Evolutionary conservation across 1,140 invertebrate genomes (phyloP), one percentile per base, ranked within the genome.

Genomic region (Drosophila jambulina): DNA sequence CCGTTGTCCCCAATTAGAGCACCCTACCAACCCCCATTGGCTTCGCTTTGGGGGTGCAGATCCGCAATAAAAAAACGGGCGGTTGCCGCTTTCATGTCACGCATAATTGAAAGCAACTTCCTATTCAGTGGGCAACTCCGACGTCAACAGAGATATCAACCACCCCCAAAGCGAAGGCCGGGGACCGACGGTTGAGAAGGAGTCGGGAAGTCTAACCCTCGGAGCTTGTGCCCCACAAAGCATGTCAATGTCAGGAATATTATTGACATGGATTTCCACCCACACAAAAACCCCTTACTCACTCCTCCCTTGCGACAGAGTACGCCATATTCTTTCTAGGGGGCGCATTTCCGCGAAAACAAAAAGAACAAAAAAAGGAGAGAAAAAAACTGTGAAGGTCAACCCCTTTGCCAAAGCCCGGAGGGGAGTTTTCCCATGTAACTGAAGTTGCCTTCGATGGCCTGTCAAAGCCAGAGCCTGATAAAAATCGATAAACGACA

Each of bases 221-320:
- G 65, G 42, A 48, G 51, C 61, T 76, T 63, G 63, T 79, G 83
- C 53, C 79, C 75, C 82, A 87, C 79, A 85, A 85, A 86, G 83
- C 82, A 87, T 87, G 83, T 88, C 83, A 87, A 87, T 87, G 84
- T 83, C 84, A 82, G 83, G 83, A 88, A 87, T 80, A 88, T 88
- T 87, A 83, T 87, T 88, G 83, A 87, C 83, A 88, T 88, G 80
- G 77, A 88, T 83, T 87, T 87, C 54, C 49, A 67, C 25, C 65
- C 61, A 67, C 65, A 51, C 43, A 69, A 34, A n/a, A 25, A 12
- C 13, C 38, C 58, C 58, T 12, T 29, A 40, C 65, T 25, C 21
- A 25, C 42, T 53, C 60, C 48, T 49, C 15, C 15, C 46, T 6
- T 29, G 17, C 40, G 12, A 68, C 43, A n/a, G 27, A 43, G 34